Percentiles rank a stretch among this genome's conserved stretches.
Evolutionary conservation across 2,113 vertebrate genomes (phyloP).

Genomic region (Erpornis zantholeuca): DNA sequence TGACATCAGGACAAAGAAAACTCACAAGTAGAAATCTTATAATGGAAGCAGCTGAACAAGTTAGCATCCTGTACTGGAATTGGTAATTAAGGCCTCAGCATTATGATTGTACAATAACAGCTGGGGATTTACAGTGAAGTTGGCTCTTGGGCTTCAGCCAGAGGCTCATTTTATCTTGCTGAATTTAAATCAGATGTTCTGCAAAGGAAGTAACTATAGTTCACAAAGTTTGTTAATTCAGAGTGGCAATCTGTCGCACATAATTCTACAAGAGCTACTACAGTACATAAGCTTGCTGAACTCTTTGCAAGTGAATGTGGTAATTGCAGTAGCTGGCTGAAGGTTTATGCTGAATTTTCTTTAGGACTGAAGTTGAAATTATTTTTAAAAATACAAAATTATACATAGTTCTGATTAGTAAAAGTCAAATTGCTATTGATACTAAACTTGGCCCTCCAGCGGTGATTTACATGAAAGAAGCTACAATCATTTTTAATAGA

Average conservation of each 20-base stretch:
- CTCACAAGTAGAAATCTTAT: background rate
- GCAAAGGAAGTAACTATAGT: background rate
- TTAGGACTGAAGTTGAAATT: background rate
- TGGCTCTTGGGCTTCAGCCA: background rate
- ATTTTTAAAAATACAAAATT: background rate
- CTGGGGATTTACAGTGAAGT: background rate
- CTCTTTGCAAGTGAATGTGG: background rate
- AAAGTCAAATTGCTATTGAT: background rate
- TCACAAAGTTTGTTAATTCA: background rate
- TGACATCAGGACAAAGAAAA: background rate
- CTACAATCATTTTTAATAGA: background rate
- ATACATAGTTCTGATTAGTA: background rate
- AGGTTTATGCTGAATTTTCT: background rate
- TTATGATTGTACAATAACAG: background rate
- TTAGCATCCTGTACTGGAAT: background rate
- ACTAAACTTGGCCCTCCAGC: background rate
- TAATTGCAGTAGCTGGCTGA: background rate
- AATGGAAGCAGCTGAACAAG: background rate
- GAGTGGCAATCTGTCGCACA: background rate
- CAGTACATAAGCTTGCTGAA: background rate
- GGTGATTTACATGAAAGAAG: background rate
- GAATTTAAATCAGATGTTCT: background rate
- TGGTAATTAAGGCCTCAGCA: background rate
- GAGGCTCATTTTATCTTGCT: background rate
- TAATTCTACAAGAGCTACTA: background rate